phyloP scores from a whole-genome alignment of 2,888 invertebrate species.

The Cryptus viduatorius region DNA sequence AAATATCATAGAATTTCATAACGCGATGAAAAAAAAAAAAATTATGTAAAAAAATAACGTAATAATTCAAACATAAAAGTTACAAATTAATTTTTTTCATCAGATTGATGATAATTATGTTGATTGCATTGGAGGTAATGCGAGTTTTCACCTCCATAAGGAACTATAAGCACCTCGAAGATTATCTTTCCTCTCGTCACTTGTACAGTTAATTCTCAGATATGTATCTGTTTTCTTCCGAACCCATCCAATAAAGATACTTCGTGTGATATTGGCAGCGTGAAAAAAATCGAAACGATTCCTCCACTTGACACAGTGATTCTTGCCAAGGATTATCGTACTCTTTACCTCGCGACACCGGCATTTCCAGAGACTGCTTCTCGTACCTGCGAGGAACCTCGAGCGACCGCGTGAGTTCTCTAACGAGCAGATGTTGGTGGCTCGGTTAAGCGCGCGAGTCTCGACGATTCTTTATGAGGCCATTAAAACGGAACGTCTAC shows the following conservation, averaged over 20 bases:
- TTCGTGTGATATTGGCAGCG: not conserved
- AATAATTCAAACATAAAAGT: no score
- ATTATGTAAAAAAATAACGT: no score
- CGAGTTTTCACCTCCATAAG: not conserved
- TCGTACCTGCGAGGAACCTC: not conserved
- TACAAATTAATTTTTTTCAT: no score
- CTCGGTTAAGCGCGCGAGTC: slow-evolving; percentile 74
- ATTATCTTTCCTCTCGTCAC: not conserved
- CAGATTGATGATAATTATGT: not conserved
- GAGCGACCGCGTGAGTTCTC: slow-evolving; percentile 56
- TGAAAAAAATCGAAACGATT: slow-evolving; percentile 4
- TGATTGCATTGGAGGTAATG: not conserved
- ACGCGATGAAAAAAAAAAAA: no score
- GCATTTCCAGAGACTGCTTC: slow-evolving; percentile 44
- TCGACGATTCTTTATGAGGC: slow-evolving; percentile 79
- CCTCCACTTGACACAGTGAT: slow-evolving; percentile 29
- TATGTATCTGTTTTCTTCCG: not conserved
- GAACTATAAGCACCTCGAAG: not conserved
- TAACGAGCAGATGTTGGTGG: slow-evolving; percentile 77
- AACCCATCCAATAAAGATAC: slow-evolving; percentile 14
- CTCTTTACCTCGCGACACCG: slow-evolving; percentile 64
- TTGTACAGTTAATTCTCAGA: not conserved
- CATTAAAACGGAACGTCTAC: slow-evolving; percentile 76
- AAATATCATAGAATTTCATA: no score
- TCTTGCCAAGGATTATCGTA: slow-evolving; percentile 61